Evolutionary conservation across 2,888 invertebrate genomes (phyloP), one percentile per base, ranked within the genome.

Genomic region (Trypoxylon attenuatum): DNA sequence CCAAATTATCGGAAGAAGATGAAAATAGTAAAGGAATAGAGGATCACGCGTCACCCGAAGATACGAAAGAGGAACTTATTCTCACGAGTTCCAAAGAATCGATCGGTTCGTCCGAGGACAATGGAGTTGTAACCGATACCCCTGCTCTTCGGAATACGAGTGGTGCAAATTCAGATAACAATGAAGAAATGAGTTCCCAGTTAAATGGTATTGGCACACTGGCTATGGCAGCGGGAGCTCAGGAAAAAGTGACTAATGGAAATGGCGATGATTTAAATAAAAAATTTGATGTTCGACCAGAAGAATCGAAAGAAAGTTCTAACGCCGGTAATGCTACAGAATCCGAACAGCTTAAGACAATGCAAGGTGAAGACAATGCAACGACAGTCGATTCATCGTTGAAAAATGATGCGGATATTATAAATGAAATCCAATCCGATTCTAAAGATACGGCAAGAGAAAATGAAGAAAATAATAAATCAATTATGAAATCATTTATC

Each of bases 401-500:
- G 33, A 33, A 6, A 8, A 33, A 33, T 10, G 10, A 33, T 2
- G 10, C 33, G 1, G 33, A 10, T 4, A 33, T 33, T 33, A 10
- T 10, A 33, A 33, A 10, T 33, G n/a, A n/a, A n/a, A n/a, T n/a
- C n/a, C n/a, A n/a, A n/a, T n/a, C n/a, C n/a, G n/a, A n/a, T n/a
- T n/a, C n/a, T n/a, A 29, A 6, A 18, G 16, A 49, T 15, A 33
- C 19, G 18, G 25, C 23, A 19, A 18, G 0, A 3, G 18, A 46
- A 13, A 46, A 19, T 27, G 16, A 8, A 43, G 25, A 15, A 16
- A 53, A 47, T 54, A 50, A 29, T 57, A 52, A 55, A 43, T 42
- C 15, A 43, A 51, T 43, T 61, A 54, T 53, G 65, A 23, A 65
- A n/a, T n/a, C n/a, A n/a, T n/a, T n/a, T n/a, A n/a, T n/a, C n/a